A percentile compares a stretch with the other conserved stretches of the same genome.
Conservation (phyloP, 2,888 invertebrate genomes). For the Ptilodon capucinus region DNA sequence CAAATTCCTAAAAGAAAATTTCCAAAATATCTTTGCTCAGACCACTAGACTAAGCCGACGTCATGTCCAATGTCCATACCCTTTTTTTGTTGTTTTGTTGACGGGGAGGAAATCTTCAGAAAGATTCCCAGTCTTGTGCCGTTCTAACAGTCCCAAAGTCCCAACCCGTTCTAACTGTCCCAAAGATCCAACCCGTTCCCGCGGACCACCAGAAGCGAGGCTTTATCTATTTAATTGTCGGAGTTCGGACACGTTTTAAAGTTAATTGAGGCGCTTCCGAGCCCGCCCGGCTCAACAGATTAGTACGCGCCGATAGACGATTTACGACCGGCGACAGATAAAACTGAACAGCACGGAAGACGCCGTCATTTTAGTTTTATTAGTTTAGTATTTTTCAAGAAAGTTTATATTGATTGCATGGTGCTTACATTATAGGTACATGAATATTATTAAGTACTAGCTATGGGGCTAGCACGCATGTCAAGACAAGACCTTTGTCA, state of each 20-base stretch:
- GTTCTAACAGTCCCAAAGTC: background rate
- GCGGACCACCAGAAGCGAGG: constrained; percentile 69
- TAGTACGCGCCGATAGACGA: constrained; percentile 53
- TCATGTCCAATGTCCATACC: no score
- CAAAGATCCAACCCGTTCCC: background rate
- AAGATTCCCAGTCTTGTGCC: background rate
- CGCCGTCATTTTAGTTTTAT: background rate
- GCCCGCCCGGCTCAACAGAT: constrained; percentile 49
- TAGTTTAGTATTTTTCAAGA: background rate
- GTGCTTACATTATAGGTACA: no score
- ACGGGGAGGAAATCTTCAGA: no score
- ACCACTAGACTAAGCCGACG: no score
- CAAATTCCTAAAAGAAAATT: no score
- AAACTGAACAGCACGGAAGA: constrained; percentile 1
- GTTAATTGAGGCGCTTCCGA: constrained; percentile 70
- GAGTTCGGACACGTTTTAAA: constrained; percentile 67
- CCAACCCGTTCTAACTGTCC: background rate
- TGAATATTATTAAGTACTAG: no score
- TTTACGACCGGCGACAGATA: constrained; percentile 51
- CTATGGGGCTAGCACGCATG: no score
- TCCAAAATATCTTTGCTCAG: no score
- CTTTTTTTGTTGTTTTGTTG: no score
- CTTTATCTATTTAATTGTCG: constrained; percentile 74
- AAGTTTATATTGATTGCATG: background rate
- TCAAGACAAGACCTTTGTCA: no score